phyloP scores from a whole-genome alignment of 2,888 invertebrate genomes.

The Dryobota labecula region DNA sequence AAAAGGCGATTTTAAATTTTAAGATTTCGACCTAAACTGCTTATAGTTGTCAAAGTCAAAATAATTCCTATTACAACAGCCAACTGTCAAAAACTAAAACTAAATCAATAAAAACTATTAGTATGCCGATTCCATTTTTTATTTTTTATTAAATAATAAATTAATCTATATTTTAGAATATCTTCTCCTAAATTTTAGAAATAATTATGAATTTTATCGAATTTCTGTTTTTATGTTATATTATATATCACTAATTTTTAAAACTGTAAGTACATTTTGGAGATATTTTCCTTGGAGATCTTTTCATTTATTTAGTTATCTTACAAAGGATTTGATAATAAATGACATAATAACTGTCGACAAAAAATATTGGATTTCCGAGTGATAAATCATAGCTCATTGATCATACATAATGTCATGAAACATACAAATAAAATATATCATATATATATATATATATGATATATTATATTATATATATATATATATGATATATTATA shows the following conservation, averaged over 20 bases:
- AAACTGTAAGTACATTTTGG: slow-evolving; percentile 56
- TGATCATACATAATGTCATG: neutral
- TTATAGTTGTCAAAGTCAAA: neutral
- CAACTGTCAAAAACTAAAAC: slow-evolving; percentile 22
- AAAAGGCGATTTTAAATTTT: no score
- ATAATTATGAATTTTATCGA: slow-evolving; percentile 52
- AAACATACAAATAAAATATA: neutral
- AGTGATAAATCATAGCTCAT: neutral
- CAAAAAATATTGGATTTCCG: neutral
- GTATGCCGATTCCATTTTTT: slow-evolving; percentile 57
- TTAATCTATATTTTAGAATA: slow-evolving; percentile 69
- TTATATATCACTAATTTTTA: slow-evolving; percentile 19
- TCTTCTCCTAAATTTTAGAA: slow-evolving; percentile 61
- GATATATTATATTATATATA: no score
- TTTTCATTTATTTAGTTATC: neutral
- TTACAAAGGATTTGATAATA: neutral
- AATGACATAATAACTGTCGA: neutral
- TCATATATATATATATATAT: no score
- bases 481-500: no score
- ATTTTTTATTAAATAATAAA: slow-evolving; percentile 57
- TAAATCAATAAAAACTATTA: slow-evolving; percentile 60
- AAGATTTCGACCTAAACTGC: no score
- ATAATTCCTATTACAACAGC: slow-evolving; percentile 37
- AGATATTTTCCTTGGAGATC: slow-evolving; percentile 13
- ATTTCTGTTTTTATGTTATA: slow-evolving; percentile 22